phyloP scores from a whole-genome alignment of 2,797 vertebrate species.

The Salmo trutta region DNA sequence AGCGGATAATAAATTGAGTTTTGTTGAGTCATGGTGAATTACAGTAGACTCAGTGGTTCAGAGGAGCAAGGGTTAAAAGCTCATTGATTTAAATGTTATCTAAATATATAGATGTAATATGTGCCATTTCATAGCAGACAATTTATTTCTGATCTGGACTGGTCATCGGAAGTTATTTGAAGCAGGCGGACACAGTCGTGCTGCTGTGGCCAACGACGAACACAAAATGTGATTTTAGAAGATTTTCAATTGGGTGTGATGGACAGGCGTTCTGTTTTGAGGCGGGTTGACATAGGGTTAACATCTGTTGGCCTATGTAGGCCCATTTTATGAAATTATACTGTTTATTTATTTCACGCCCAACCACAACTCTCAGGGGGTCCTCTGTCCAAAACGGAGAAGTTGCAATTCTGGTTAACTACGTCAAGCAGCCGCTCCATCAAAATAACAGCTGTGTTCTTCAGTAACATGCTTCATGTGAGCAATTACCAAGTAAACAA shows the following conservation, averaged over 20 bases:
- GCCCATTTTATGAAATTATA: not conserved
- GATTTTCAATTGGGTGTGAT: not conserved
- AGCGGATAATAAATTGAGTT: not conserved
- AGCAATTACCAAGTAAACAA: not conserved
- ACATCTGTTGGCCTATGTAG: slow-evolving; percentile 15
- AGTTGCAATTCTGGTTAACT: slow-evolving; percentile 23
- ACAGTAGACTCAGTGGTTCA: not conserved
- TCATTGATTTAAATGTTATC: no score
- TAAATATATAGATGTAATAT: not conserved
- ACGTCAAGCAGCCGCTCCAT: slow-evolving; percentile 1
- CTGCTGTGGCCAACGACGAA: not conserved
- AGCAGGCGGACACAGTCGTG: not conserved
- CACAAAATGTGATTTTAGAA: not conserved
- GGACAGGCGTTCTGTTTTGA: not conserved
- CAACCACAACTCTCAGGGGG: slow-evolving; percentile 14
- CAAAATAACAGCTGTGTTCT: slow-evolving; percentile 33
- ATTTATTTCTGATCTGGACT: not conserved
- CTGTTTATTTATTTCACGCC: slow-evolving; percentile 23
- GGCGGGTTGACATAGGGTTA: not conserved
- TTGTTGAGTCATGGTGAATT: not conserved
- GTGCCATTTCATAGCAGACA: not conserved
- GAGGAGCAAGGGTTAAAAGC: not conserved
- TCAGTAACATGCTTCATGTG: slow-evolving; percentile 28
- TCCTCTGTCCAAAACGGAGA: slow-evolving; percentile 20
- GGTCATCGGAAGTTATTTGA: not conserved